These are phyloP conservation scores for Oncorhynchus clarkii DNA, from an alignment of 2,113 vertebrate species.

Conservation along the genomic window DNA sequence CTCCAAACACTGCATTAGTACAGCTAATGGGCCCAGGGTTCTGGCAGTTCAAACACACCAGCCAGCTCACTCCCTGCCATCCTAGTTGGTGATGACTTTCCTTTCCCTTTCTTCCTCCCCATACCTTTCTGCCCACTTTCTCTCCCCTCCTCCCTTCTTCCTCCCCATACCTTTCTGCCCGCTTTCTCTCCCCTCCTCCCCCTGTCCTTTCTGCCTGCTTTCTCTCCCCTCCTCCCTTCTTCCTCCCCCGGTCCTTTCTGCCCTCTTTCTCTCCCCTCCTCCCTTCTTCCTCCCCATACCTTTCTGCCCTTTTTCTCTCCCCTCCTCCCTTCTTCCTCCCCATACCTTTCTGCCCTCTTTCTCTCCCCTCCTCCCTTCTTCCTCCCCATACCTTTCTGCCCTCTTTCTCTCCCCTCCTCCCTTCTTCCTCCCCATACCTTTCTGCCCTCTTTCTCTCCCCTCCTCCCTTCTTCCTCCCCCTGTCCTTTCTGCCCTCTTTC, in stretches of 20 bases:
- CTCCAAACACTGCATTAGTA: background rate
- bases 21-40: background rate
- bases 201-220: no score
- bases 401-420: no score
- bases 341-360: rapidly evolving
- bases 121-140: slow-evolving; percentile 1
- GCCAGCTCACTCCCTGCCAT: background rate
- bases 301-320: no score
- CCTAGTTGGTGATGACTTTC: slow-evolving; percentile 16
- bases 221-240: no score
- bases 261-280: background rate
- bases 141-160: background rate
- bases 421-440: no score
- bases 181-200: background rate
- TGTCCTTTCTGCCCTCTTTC: no score
- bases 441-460: no score
- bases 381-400: no score
- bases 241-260: background rate
- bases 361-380: no score
- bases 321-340: no score
- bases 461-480: rapidly evolving
- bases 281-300: no score
- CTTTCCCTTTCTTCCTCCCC: slow-evolving; percentile 7
- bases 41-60: slow-evolving; percentile 33
- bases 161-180: background rate